phyloP scores from a whole-genome alignment of 2,797 vertebrate species.

The Rallus crepitans region DNA sequence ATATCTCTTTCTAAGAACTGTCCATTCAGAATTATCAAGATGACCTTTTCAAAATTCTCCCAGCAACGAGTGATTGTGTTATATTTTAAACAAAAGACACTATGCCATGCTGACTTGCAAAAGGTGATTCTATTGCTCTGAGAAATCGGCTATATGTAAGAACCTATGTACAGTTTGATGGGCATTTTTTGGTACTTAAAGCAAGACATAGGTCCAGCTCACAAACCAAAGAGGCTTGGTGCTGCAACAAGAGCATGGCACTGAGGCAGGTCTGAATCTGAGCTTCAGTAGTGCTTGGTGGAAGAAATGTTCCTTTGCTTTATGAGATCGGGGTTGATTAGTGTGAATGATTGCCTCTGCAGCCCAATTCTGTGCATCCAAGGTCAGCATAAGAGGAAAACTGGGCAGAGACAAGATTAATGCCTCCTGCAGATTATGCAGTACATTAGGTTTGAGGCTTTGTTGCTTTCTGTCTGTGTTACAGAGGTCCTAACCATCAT shows the following conservation, averaged over 20 bases:
- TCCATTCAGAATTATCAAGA: background rate
- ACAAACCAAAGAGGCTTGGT: background rate
- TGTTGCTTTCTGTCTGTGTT: background rate
- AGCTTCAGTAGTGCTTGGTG: background rate
- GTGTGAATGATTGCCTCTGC: background rate
- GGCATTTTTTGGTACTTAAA: background rate
- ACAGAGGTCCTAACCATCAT: background rate
- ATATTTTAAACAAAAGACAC: background rate
- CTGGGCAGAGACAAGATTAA: background rate
- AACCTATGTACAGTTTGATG: background rate
- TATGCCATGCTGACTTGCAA: background rate
- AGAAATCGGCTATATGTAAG: background rate
- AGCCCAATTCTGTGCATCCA: background rate
- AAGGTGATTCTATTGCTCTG: background rate
- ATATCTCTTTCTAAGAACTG: conserved; percentile 1
- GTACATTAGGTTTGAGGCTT: background rate
- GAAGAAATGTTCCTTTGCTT: background rate
- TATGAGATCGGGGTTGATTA: background rate
- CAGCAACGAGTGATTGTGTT: background rate
- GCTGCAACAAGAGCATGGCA: background rate
- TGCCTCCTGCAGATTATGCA: background rate
- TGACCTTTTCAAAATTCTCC: background rate
- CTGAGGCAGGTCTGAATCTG: background rate
- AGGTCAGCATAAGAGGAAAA: background rate
- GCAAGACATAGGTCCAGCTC: background rate